phyloP scores from a whole-genome alignment of 1,140 invertebrate species.

The Trypoxylus dichotomus region DNA sequence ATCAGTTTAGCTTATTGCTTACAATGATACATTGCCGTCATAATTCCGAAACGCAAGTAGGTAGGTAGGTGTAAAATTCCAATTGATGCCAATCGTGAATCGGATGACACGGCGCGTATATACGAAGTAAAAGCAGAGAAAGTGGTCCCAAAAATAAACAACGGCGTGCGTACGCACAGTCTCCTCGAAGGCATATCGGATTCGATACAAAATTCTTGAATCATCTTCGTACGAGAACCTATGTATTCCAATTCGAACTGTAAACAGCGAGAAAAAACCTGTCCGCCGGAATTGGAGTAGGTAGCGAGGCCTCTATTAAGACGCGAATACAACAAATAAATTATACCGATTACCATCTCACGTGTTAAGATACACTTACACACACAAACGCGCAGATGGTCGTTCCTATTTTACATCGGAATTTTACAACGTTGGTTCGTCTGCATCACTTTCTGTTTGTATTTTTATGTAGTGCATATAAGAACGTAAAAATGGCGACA shows the following conservation, averaged over 20 bases:
- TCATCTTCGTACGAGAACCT: neutral
- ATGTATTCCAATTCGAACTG: neutral
- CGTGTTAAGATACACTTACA: neutral
- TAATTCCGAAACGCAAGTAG: neutral
- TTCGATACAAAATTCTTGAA: constrained; percentile 7
- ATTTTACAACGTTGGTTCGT: neutral
- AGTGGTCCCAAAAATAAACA: constrained; percentile 13
- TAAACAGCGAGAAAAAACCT: neutral
- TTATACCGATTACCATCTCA: neutral
- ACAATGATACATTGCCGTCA: neutral
- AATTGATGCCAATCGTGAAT: neutral
- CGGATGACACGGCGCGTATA: constrained; percentile 4
- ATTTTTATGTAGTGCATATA: neutral
- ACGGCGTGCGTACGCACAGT: neutral
- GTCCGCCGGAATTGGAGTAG: neutral
- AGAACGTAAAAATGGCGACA: neutral
- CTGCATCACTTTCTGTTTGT: neutral
- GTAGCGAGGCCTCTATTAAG: neutral
- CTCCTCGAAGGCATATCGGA: neutral
- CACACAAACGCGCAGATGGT: neutral
- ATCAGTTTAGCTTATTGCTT: neutral
- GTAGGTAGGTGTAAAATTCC: neutral
- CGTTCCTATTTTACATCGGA: neutral
- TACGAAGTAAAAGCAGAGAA: constrained; percentile 19
- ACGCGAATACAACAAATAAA: neutral